These are phyloP conservation scores for Protonemura montana DNA, from an alignment of 2,888 invertebrate genomes.

Conservation along the genomic window DNA sequence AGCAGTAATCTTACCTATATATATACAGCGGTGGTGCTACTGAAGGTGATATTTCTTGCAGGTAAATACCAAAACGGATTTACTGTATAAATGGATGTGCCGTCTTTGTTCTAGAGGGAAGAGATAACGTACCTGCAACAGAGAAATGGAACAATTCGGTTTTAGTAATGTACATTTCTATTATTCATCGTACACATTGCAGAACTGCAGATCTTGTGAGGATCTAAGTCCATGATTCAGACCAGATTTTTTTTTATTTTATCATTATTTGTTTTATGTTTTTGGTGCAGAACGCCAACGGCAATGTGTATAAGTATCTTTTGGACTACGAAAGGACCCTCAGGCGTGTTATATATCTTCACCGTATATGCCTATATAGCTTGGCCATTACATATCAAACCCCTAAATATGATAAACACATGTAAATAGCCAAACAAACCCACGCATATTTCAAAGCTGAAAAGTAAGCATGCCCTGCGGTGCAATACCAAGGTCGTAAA, in stretches of 20 bases:
- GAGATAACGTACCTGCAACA: not conserved
- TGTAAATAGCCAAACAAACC: not conserved
- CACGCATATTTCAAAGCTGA: not conserved
- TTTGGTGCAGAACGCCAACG: not conserved
- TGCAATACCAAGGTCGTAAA: not conserved
- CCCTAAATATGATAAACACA: constrained; percentile 5
- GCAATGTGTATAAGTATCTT: not conserved
- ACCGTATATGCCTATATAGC: not conserved
- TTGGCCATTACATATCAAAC: not conserved
- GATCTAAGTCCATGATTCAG: not conserved
- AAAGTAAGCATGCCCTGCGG: not conserved
- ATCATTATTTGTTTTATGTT: not conserved
- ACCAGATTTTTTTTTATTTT: not conserved
- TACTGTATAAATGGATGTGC: not conserved
- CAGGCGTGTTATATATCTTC: not conserved
- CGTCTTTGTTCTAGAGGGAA: not conserved
- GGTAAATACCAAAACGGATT: not conserved
- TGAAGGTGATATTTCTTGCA: not conserved
- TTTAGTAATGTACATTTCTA: not conserved
- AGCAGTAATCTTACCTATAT: not conserved
- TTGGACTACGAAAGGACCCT: not conserved
- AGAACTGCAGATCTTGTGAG: not conserved
- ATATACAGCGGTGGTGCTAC: not conserved
- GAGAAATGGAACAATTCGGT: not conserved
- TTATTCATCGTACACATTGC: not conserved